Evolutionary conservation across 2,888 invertebrate species (phyloP).

Genomic region (Thysanoteuthis rhombus): DNA sequence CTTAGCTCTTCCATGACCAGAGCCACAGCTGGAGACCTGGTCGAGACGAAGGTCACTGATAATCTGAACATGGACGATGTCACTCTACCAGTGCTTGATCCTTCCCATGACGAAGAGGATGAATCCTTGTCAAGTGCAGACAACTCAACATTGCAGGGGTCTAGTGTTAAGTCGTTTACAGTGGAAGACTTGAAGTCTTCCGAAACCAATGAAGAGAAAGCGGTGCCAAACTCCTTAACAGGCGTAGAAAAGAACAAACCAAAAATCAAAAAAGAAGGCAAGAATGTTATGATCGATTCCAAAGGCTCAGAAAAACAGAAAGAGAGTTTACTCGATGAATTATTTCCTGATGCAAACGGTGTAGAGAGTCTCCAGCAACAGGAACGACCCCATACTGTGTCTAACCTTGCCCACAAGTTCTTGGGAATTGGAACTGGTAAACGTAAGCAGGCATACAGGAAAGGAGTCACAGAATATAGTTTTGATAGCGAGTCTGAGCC

Average conservation of each 20-base stretch:
- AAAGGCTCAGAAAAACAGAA: conserved; percentile 20
- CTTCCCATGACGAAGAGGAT: neutral
- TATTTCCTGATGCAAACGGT: conserved; percentile 24
- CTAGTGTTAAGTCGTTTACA: conserved; percentile 14
- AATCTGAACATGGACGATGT: neutral
- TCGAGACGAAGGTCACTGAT: neutral
- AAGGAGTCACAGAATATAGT: conserved; percentile 45
- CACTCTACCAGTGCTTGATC: neutral
- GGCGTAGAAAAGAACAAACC: neutral
- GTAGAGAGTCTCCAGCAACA: neutral
- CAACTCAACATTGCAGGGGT: conserved; percentile 25
- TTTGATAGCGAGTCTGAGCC: conserved; percentile 40
- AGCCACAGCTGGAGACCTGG: conserved; percentile 1
- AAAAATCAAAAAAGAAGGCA: neutral
- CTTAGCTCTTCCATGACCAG: neutral
- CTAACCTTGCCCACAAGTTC: conserved; percentile 31
- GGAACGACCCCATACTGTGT: conserved; percentile 1
- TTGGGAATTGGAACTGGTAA: conserved; percentile 30
- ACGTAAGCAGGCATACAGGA: conserved; percentile 40
- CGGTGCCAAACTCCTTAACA: neutral
- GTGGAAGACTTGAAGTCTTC: neutral
- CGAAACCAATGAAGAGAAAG: conserved; percentile 1
- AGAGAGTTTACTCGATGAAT: conserved; percentile 19
- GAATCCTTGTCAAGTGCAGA: conserved; percentile 23
- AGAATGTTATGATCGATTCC: neutral